Base-by-base conservation (phyloP, 2,888 invertebrate species). In the Osedax fenrisi region DNA sequence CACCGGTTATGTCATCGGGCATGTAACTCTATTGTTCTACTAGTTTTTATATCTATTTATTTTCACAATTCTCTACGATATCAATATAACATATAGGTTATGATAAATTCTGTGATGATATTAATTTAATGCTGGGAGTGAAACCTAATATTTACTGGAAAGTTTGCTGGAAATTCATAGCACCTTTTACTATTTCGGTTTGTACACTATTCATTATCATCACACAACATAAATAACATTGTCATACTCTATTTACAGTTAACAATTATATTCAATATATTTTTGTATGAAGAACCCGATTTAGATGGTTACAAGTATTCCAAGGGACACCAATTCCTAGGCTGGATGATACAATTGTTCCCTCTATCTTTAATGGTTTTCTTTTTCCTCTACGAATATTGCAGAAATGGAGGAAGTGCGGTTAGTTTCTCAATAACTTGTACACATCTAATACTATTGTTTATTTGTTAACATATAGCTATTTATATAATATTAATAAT, bases 291-390 rank as follows among this genome's bases (percentile, higher is more conserved):
- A 59, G 81, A 83, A 2, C 80, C 79, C 25, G 77, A 77, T 3
- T 79, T 82, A 56, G 80, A 80, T 41, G 80, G 78, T 17, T 79
- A 80, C 27, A 74, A 77, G 0, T 85, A 82, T 77, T 84, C 84
- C 1, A 67, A 26, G 1, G 83, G 82, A 80, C 81, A 82, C 2
- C 76, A 81, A 67, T 79, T 77, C 59, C 72, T 85, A 0, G 84
- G 84, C n/a, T 84, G 85, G 84, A 67, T 83, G n/a, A 83, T 85
- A 10, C 81, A 81, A 22, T 76, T 83, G 75, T 83, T 81, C 67
- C 82, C 84, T 1, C 78, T 84, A 59, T 26, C 80, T 3, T 79
- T 81, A 25, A 83, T 85, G 72, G 81, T 83, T 3, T 75, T 77
- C 21, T 81, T 81, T 80, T 83, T 82, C 76, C 27, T 82, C 10